Conservation (phyloP, 1,140 invertebrate species). For the Lepidostoma basale region DNA sequence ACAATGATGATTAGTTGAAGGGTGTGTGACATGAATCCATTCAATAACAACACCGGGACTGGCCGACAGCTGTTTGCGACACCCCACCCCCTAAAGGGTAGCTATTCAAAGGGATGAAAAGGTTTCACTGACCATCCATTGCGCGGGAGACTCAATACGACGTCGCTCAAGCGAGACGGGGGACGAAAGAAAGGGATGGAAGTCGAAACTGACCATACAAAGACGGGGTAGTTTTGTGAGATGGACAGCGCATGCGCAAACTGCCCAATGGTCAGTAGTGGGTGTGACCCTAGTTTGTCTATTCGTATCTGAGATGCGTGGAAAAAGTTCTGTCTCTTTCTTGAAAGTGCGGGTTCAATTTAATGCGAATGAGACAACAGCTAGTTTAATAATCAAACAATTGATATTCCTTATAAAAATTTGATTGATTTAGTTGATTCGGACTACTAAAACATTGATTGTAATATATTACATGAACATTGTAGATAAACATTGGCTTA, state of each 20-base stretch:
- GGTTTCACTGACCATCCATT: background rate
- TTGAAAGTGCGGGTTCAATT: background rate
- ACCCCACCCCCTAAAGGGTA: slow-evolving; percentile 27
- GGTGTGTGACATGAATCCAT: slow-evolving; percentile 20
- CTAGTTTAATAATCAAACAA: background rate
- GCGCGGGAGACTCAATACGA: background rate
- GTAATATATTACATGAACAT: too few species aligned
- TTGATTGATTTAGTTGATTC: background rate
- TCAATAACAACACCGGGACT: slow-evolving; percentile 21
- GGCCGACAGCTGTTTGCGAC: slow-evolving; percentile 23
- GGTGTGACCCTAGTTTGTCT: slow-evolving; percentile 23
- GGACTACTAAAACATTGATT: too few species aligned
- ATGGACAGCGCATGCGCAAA: slow-evolving; percentile 19
- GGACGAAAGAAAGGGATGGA: slow-evolving; percentile 21
- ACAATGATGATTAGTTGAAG: slow-evolving; percentile 21
- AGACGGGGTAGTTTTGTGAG: background rate
- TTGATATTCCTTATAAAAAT: background rate
- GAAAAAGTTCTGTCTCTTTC: background rate
- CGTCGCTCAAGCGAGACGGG: background rate
- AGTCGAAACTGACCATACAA: slow-evolving; percentile 19
- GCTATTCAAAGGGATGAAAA: background rate
- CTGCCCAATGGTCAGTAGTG: slow-evolving; percentile 32
- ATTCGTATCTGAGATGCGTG: background rate
- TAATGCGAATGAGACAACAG: background rate
- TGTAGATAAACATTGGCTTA: too few species aligned